Evolutionary conservation across 2,888 invertebrate species (phyloP).

Genomic region (Salticus scenicus): DNA sequence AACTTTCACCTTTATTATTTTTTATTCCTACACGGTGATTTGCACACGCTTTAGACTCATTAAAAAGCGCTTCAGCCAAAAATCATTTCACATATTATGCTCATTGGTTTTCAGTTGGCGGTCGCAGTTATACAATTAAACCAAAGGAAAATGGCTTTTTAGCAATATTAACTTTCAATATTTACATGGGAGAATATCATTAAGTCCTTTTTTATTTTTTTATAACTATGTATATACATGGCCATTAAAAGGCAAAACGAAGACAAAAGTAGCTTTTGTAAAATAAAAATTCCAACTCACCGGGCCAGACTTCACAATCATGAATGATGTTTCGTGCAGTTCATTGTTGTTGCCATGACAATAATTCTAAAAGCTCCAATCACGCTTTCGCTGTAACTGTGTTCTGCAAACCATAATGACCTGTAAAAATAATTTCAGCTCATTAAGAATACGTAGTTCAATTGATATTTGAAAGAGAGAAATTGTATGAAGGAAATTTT

Average conservation of each 20-base stretch:
- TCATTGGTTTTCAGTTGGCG: conserved; percentile 39
- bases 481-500: not conserved
- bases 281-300: conserved; percentile 44
- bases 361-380: conserved; percentile 53
- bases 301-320: conserved; percentile 57
- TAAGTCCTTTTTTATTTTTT: conserved; percentile 27
- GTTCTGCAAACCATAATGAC: conserved; percentile 60
- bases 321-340: conserved; percentile 64
- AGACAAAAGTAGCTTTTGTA: conserved; percentile 56
- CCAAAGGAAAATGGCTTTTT: conserved; percentile 39
- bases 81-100: conserved; percentile 10
- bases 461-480: conserved; percentile 18
- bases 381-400: conserved; percentile 54
- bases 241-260: conserved; percentile 34
- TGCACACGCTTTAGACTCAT: not conserved
- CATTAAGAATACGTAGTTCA: conserved; percentile 49
- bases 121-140: conserved; percentile 56
- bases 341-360: conserved; percentile 40
- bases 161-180: conserved; percentile 67
- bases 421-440: conserved; percentile 67
- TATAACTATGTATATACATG: not conserved
- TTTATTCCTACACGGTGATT: not conserved
- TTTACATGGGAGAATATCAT: conserved; percentile 56
- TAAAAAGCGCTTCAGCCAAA: not conserved
- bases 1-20: not conserved